Conservation (phyloP, 2,888 invertebrate species). For the Hylaea fasciaria region DNA sequence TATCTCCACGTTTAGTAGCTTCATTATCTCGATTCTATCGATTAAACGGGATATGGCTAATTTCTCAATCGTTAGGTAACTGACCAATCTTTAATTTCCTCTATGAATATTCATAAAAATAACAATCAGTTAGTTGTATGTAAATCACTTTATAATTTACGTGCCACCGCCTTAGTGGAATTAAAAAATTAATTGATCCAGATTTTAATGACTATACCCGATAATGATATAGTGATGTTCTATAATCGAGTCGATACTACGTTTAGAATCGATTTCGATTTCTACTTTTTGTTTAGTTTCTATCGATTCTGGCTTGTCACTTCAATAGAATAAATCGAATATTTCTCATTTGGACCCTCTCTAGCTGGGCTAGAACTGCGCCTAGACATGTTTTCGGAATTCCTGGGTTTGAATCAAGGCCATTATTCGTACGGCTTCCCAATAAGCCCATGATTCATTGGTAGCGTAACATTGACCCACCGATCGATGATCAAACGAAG, state of each 20-base stretch:
- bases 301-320: too few relatives aligned
- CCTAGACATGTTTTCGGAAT: conserved; percentile 21
- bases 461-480: conserved; percentile 41
- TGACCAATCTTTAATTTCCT: conserved; percentile 20
- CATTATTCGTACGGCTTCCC: conserved; percentile 28
- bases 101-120: conserved; percentile 25
- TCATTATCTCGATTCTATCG: conserved; percentile 4
- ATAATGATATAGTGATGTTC: conserved; percentile 19
- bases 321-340: too few relatives aligned
- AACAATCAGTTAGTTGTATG: conserved; percentile 29
- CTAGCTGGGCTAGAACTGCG: too few relatives aligned
- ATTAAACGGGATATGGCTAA: conserved; percentile 18
- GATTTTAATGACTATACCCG: conserved; percentile 31
- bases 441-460: conserved; percentile 33
- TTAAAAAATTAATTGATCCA: conserved; percentile 39
- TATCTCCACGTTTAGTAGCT: conserved; percentile 7
- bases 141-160: conserved; percentile 36
- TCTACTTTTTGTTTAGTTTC: not conserved
- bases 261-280: not conserved
- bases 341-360: too few relatives aligned
- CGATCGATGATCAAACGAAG: conserved; percentile 24
- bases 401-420: conserved; percentile 14
- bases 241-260: conserved; percentile 17
- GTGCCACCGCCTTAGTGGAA: conserved; percentile 35
- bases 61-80: conserved; percentile 32